Evolutionary conservation across 2,888 invertebrate species (phyloP), one percentile per base, ranked within the genome.

Genomic region (Congeria kusceri): DNA sequence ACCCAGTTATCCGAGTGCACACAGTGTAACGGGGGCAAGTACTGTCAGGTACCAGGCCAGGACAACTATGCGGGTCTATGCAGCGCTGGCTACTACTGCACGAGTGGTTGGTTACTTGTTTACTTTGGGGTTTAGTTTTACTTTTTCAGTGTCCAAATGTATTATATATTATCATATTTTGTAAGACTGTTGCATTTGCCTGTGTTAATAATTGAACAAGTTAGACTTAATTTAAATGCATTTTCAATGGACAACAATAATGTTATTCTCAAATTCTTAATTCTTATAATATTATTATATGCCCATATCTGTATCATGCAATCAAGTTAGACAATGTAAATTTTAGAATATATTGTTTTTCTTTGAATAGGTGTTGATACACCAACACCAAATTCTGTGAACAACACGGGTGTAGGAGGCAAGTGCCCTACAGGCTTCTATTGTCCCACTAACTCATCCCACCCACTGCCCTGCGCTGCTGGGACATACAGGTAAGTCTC

Each of bases 21-120:
- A 29, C 89, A 87, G 75, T 93, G 93, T 90, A 88, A 88, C 74
- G 92, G 91, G 56, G 92, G 93, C 11, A 88, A 85, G 62, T 92
- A 90, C 80, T 93, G 93, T 78, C 86, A 74, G 59, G 80, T 85
- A 0, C 86, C 89, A 13, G 92, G 88, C 7, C 85, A 86, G 64
- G 70, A 83, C 11, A 74, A 78, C 46, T 85, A 87, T 13, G 82
- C 87, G 18, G 92, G 91, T 5, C 79, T 87, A 47, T 93, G 93
- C 75, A 56, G 77, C 56, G 87, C 88, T 27, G 92, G 92, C n/a
- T 92, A 91, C 77, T 93, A 89, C 86, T 93, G 93, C 85, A 86
- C 83, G 56, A 72, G 74, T 73, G 91, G 91, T 89, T 63, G 71
- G 81, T 76, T n/a, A n/a, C 0, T 13, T 23, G n/a, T n/a, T n/a